These are phyloP conservation scores for Notoglanidium macrostoma DNA, from an alignment of 2,797 vertebrate genomes.

Conservation along the genomic window DNA sequence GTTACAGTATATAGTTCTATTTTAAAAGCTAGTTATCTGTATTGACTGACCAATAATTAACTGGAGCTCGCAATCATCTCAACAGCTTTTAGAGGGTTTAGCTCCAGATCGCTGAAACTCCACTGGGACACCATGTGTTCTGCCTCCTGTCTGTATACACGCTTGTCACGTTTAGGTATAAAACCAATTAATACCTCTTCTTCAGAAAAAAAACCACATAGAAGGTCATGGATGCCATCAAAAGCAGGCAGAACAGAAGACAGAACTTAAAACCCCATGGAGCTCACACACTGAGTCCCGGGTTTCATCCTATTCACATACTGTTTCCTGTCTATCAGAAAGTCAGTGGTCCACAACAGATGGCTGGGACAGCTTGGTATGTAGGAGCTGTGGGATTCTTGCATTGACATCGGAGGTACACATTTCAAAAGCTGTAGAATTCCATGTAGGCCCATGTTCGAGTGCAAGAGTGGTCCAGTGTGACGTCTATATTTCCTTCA, in stretches of 20 bases:
- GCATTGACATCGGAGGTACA: not conserved
- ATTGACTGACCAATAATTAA: conserved; percentile 7
- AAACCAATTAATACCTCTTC: conserved; percentile 1
- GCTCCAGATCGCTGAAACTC: not conserved
- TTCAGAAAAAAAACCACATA: not conserved
- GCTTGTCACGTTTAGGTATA: not conserved
- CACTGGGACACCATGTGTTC: conserved; percentile 25
- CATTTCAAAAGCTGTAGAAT: not conserved
- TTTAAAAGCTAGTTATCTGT: conserved; percentile 12
- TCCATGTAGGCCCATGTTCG: not conserved
- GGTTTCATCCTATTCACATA: not conserved
- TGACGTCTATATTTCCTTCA: not conserved
- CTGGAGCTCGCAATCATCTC: not conserved
- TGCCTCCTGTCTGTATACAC: conserved; percentile 4
- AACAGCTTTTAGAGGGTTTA: conserved; percentile 5
- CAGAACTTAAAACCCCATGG: not conserved
- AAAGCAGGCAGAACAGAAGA: not conserved
- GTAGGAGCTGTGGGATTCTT: not conserved
- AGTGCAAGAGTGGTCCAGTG: not conserved
- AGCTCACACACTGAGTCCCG: not conserved
- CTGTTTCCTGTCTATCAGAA: conserved; percentile 31
- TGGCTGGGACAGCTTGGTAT: not conserved
- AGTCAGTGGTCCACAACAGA: conserved; percentile 6
- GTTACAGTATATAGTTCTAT: not conserved
- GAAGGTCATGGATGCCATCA: not conserved